Conservation (phyloP, 2,113 vertebrate genomes). For the Naja naja region DNA sequence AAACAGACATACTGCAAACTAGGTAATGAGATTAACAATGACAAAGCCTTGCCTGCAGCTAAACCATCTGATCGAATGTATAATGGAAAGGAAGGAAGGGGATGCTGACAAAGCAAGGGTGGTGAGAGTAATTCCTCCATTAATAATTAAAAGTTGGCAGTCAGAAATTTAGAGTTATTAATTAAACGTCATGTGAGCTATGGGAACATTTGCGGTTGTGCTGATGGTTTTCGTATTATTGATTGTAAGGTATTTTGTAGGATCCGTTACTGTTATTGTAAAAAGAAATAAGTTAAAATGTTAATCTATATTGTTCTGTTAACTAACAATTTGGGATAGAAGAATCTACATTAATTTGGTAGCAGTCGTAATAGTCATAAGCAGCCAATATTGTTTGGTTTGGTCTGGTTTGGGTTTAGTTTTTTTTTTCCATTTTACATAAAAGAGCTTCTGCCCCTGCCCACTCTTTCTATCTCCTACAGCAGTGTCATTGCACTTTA, state of each 20-base stretch:
- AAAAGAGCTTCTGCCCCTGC: neutral
- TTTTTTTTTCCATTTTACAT: neutral
- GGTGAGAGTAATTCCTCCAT: neutral
- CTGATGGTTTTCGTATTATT: neutral
- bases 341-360: neutral
- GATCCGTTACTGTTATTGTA: neutral
- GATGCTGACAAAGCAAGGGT: neutral
- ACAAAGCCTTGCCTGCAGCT: neutral
- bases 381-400: neutral
- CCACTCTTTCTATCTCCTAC: neutral
- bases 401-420: neutral
- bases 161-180: neutral
- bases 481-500: neutral
- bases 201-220: neutral
- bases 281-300: neutral
- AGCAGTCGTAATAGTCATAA: neutral
- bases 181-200: neutral
- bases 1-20: neutral
- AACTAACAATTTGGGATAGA: neutral
- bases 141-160: neutral
- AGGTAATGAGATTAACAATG: neutral
- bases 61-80: too few relatives aligned
- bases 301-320: neutral
- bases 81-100: neutral
- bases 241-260: neutral